These are phyloP conservation scores for Enchytraeus crypticus DNA, from an alignment of 2,888 invertebrate genomes.

Conservation along the genomic window DNA sequence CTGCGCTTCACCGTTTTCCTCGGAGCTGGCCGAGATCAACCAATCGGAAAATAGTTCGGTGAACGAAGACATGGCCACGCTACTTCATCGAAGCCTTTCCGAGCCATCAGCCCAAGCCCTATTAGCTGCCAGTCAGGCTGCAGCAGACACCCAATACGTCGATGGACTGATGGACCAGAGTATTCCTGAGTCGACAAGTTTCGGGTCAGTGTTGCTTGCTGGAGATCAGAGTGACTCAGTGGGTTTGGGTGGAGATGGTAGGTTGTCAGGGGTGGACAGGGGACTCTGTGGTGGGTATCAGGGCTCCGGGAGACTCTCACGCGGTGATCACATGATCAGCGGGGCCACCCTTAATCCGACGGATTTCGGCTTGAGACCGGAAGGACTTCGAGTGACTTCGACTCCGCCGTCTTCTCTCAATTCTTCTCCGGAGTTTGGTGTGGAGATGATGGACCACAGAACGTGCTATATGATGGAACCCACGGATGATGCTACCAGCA, in stretches of 20 bases:
- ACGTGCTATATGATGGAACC: no score
- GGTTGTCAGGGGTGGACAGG: neutral
- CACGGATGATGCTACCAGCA: no score
- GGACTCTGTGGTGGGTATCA: neutral
- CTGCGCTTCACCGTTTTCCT: neutral
- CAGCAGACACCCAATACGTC: neutral
- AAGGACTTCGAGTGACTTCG: no score
- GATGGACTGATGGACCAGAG: neutral
- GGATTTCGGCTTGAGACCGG: neutral
- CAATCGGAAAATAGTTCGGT: neutral
- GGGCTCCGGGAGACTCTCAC: neutral
- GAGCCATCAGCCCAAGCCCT: neutral
- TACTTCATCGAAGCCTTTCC: neutral
- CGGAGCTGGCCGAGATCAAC: neutral
- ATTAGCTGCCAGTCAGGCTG: neutral
- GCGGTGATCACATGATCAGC: constrained; percentile 18
- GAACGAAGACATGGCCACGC: neutral
- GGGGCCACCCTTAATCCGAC: constrained; percentile 6
- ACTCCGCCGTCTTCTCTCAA: constrained; percentile 15
- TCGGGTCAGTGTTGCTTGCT: neutral
- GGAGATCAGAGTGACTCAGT: neutral
- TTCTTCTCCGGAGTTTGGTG: constrained; percentile 9
- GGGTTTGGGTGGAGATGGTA: neutral
- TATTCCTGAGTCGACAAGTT: no score
- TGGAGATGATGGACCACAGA: no score